Conservation (phyloP, 2,797 vertebrate species). For the Masticophis lateralis region DNA sequence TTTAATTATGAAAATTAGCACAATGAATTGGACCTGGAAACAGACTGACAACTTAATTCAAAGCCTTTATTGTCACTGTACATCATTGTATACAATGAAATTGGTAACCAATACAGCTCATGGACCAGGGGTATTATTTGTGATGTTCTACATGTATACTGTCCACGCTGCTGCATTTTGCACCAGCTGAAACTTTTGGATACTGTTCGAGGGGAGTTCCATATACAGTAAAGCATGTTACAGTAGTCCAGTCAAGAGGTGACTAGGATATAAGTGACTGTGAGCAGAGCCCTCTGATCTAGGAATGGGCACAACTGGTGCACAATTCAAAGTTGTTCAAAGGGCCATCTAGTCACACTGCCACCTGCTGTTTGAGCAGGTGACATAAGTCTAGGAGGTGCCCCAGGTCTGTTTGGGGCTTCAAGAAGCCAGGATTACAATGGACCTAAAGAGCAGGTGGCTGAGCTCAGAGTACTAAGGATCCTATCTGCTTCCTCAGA, state of each 20-base stretch:
- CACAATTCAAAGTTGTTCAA: no score
- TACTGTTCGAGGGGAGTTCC: background rate
- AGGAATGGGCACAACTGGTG: background rate
- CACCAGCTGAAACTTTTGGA: background rate
- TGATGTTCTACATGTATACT: background rate
- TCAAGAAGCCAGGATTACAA: background rate
- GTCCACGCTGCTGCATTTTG: background rate
- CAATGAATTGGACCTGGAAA: background rate
- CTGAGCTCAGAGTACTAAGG: background rate
- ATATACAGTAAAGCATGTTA: no score
- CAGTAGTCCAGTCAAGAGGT: background rate
- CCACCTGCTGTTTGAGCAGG: no score
- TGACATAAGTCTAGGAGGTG: no score
- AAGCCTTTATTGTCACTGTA: no score
- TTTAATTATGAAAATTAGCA: background rate
- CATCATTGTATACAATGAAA: no score
- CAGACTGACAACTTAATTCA: background rate
- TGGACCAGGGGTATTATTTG: background rate
- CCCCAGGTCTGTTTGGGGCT: background rate
- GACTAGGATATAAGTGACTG: background rate
- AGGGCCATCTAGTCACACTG: no score
- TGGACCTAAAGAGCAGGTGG: background rate
- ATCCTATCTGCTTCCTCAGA: background rate
- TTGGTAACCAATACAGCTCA: background rate
- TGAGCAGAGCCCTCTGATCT: background rate